Evolutionary conservation across 1,140 invertebrate genomes (phyloP), one percentile per base, ranked within the genome.

Genomic region (Drosophila simulans): DNA sequence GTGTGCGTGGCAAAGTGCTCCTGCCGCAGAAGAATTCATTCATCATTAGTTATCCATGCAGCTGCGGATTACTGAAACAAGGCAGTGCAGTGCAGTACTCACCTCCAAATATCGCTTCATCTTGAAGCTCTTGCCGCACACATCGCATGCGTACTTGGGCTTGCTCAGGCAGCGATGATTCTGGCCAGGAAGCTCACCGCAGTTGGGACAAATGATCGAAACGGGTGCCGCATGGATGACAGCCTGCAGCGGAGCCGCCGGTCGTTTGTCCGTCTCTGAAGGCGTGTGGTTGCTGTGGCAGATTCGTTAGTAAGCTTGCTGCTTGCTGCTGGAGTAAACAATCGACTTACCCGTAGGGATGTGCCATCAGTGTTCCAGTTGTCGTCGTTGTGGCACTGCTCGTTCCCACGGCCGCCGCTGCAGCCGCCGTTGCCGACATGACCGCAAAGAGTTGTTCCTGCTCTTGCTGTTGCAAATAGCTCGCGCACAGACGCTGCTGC

Each of bases 1-100:
- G 92, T 92, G 42, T 92, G 92, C 17, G 88, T 92, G 34, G 91
- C 89, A 83, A 92, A 92, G 63, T 92, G 92, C 52, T 92, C 91
- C 88, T 91, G 39, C 0, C 42, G 13, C 0, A 27, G 8, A 43
- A 13, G 2, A 35, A 0, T 11, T n/a, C 2, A 13, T 51, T 51
- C 17, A 51, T 22, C 20, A 22, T 22, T 22, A 22, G 2, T 22
- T 49, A 27, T 11, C 46, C 5, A 10, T 15, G 7, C 3, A 49
- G 12, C 2, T 22, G 13, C 22, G 1, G 3, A 3, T 4, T n/a
- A 1, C 20, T 25, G 20, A 1, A 17, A 13, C 8, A 5, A 22
- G 2, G 20, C 20, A 22, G 3, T 2, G 20, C 20, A 22, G 20
- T 0, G 5, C 4, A 12, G 35, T 39, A 39, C 66, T 35, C 37